Base-by-base conservation (phyloP, 2,888 invertebrate genomes). In the Cyclophora punctaria region DNA sequence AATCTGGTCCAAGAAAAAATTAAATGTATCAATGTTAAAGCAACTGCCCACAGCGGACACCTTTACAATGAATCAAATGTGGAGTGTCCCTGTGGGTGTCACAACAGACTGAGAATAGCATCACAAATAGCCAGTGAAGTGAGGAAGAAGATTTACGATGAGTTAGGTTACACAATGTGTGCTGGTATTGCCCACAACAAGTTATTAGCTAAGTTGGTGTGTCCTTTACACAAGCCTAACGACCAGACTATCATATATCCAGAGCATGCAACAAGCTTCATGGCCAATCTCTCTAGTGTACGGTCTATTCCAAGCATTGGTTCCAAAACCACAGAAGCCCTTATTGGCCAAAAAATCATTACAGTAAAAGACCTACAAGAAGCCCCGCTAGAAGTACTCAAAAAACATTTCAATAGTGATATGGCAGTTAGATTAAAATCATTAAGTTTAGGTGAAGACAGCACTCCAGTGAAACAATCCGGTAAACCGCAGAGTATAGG, bases 141-240 rank as follows among this genome's bases (percentile, higher is more conserved):
- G 69, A 90, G 96, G 48, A 87, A 92, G 57, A 90, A 91, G 62
- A 88, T 96, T 60, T 89, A 87, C 60, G 85, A 90, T 52, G 92
- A 94, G 58, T 83, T 96, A 59, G 92, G 93, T 48, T 90, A 95
- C 54, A 95, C 95, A 2, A 92, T 92, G 62, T 95, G 95, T 85
- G 95, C 95, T 41, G 96, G 96, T 47, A 90, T 96, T 56, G 93
- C 94, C 40, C 94, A 95, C 66, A 96, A 96, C 75, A 96, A 96
- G 81, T 78, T 96, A 53, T 77, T 96, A 68, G 93, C 96, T 3
- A 96, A 96, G 82, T 80, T 96, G 57, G 92, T 90, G 46, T 93
- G 94, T 58, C 89, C 91, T 42, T 81, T 91, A 57, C 90, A 95
- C 70, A 95, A 95, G 75, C 96, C 96, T 4, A 93, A 96, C 75